Evolutionary conservation across 2,797 vertebrate species (phyloP).

Genomic region (Columba guinea): DNA sequence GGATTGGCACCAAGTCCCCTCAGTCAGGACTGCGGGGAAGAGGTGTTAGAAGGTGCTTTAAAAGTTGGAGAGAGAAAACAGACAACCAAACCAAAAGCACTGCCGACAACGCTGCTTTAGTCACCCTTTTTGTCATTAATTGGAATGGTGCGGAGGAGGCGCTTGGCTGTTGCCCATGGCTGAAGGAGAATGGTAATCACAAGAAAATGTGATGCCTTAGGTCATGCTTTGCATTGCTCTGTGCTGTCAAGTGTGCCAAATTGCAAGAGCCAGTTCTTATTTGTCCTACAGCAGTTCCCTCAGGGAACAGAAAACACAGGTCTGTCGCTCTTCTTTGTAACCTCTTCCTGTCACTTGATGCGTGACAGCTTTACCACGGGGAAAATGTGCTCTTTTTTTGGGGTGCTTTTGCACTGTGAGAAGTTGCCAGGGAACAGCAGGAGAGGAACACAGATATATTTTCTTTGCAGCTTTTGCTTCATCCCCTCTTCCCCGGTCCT

Average conservation of each 20-base stretch:
- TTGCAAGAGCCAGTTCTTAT: neutral
- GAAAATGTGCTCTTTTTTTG: neutral
- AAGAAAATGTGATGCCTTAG: neutral
- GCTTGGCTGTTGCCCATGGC: neutral
- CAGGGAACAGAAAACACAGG: neutral
- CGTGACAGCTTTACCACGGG: neutral
- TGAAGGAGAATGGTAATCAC: neutral
- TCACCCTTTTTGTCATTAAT: neutral
- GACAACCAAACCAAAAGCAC: neutral
- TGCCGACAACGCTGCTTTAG: neutral
- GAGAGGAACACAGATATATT: fast-evolving
- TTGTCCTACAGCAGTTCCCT: neutral
- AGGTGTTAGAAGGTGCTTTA: neutral
- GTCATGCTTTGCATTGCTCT: neutral
- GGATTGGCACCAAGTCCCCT: neutral
- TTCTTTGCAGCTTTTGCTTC: neutral
- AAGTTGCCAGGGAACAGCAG: neutral
- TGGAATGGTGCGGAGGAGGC: neutral
- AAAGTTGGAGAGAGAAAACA: neutral
- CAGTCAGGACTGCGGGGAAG: neutral
- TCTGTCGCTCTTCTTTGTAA: neutral
- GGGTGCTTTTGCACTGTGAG: neutral
- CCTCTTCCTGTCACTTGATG: neutral
- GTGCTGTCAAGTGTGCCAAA: neutral
- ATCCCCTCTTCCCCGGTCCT: neutral